Percentiles rank a stretch among this genome's conserved stretches.
Conservation (phyloP, 2,888 invertebrate species). For the Ceratothoa steindachneri region DNA sequence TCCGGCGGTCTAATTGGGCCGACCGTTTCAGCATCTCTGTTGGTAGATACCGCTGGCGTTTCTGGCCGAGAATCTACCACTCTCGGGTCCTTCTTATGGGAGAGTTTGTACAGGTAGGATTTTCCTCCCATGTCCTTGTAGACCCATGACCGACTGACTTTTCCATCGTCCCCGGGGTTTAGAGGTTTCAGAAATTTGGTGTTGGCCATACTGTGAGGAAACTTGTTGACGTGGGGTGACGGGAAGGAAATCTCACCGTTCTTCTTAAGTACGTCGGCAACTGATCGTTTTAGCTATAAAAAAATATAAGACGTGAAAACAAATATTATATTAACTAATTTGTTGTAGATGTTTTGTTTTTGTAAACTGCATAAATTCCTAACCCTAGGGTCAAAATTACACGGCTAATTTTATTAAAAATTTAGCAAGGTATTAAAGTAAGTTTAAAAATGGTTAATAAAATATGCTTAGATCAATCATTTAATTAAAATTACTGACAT, state of each 20-base stretch:
- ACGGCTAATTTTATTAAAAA: too few relatives aligned
- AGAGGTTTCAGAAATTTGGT: background rate
- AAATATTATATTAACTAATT: too few relatives aligned
- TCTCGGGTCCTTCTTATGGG: background rate
- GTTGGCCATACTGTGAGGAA: background rate
- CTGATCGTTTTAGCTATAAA: background rate
- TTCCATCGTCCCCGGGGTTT: background rate
- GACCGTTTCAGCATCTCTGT: background rate
- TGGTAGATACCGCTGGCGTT: background rate
- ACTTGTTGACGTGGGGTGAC: background rate
- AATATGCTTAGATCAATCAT: too few relatives aligned
- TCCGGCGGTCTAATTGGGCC: background rate
- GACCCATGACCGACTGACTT: background rate
- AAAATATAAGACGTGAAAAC: too few relatives aligned
- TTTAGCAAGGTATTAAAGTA: too few relatives aligned
- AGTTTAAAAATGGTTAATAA: too few relatives aligned
- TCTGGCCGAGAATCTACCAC: background rate
- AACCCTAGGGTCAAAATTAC: too few relatives aligned
- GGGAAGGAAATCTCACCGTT: background rate
- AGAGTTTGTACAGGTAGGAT: background rate
- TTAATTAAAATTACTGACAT: too few relatives aligned
- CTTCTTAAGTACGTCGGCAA: background rate
- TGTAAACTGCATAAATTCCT: too few relatives aligned
- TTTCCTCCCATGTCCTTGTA: background rate
- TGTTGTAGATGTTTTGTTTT: too few relatives aligned